Evolutionary conservation across 2,888 invertebrate species (phyloP).

Genomic region (Eulithis prunata): DNA sequence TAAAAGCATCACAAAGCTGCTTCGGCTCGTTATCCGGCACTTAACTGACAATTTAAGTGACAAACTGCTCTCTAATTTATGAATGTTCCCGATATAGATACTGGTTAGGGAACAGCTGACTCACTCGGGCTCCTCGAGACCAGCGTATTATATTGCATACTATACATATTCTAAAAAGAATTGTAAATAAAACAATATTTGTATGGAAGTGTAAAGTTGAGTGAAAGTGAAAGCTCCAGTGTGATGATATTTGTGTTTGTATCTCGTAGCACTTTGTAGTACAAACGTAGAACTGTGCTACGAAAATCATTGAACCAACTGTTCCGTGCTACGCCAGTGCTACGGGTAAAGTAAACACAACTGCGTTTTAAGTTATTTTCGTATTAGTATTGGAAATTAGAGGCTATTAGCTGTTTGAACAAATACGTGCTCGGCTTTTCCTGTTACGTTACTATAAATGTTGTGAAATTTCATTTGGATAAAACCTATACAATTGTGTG

Average conservation of each 20-base stretch:
- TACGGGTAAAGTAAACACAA: conserved; percentile 1
- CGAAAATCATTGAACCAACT: conserved; percentile 9
- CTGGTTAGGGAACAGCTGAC: conserved; percentile 17
- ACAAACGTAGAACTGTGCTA: not conserved
- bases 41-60: conserved; percentile 39
- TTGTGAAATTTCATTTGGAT: not conserved
- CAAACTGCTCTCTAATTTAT: conserved; percentile 42
- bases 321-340: not conserved
- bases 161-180: too few relatives aligned
- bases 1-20: conserved; percentile 36
- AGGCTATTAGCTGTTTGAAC: conserved; percentile 10
- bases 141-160: not conserved
- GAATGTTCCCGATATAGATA: conserved; percentile 32
- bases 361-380: conserved; percentile 11
- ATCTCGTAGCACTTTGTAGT: too few relatives aligned
- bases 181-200: too few relatives aligned
- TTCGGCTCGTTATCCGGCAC: conserved; percentile 43
- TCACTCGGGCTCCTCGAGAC: conserved; percentile 6
- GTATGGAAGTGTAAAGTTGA: too few relatives aligned
- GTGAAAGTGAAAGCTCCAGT: too few relatives aligned
- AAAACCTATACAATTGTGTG: not conserved
- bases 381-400: conserved; percentile 11
- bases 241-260: too few relatives aligned
- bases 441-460: not conserved
- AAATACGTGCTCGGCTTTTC: conserved; percentile 4